A percentile compares a stretch with the other conserved stretches of the same genome.
Evolutionary conservation across 2,113 vertebrate genomes (phyloP).

Genomic region (Forbesichthys papilliferus): DNA sequence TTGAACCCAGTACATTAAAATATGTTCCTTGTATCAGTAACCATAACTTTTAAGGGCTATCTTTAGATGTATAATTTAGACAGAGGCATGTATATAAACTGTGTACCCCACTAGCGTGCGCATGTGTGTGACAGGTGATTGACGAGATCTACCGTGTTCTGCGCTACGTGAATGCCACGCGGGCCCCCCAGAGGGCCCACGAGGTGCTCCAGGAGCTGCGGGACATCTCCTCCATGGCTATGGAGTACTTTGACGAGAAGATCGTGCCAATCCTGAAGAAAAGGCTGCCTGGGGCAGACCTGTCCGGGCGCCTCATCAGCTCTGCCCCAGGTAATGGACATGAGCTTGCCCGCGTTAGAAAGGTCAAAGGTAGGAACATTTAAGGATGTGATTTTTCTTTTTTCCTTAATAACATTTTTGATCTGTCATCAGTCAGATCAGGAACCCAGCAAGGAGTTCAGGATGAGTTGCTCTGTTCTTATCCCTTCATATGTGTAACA

Average conservation of each 20-base stretch:
- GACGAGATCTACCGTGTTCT: constrained; percentile 98
- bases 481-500: not conserved
- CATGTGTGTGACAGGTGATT: constrained; percentile 83
- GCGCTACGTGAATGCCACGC: constrained; percentile 96
- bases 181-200: constrained; percentile 96
- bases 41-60: too few relatives aligned
- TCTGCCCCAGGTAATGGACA: constrained; percentile 87
- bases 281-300: constrained; percentile 93
- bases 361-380: constrained; percentile 9
- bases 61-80: too few relatives aligned
- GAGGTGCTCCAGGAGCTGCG: constrained; percentile 96
- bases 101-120: not conserved
- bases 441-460: not conserved
- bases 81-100: too few relatives aligned
- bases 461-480: not conserved
- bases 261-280: constrained; percentile 98
- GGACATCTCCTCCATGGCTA: constrained; percentile 99
- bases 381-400: not conserved
- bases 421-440: not conserved
- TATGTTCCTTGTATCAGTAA: too few relatives aligned
- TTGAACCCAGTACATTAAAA: too few relatives aligned
- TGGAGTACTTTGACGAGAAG: constrained; percentile 99
- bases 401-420: not conserved
- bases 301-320: constrained; percentile 94
- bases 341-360: not conserved